A percentile compares a stretch with the other conserved stretches of the same genome.
phyloP scores from a whole-genome alignment of 2,888 invertebrate species.

The Nemotelus nigrinus region DNA sequence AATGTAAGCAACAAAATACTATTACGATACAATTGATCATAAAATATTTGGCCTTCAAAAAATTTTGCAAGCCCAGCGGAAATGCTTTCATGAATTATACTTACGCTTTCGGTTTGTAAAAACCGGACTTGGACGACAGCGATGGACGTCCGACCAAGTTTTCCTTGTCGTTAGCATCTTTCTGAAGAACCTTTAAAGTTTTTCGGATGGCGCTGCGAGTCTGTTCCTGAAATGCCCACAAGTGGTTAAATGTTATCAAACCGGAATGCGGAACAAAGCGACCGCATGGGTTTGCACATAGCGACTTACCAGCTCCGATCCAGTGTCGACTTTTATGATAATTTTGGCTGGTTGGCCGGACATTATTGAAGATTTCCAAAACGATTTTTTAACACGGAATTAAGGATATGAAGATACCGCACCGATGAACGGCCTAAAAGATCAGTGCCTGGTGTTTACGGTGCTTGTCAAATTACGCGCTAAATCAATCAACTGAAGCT shows the following conservation, averaged over 20 bases:
- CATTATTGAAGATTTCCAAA: slow-evolving; percentile 54
- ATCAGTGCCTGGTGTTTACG: background rate
- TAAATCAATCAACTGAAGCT: background rate
- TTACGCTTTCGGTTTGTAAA: slow-evolving; percentile 68
- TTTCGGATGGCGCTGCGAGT: slow-evolving; percentile 64
- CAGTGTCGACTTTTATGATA: slow-evolving; percentile 63
- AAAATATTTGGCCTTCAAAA: background rate
- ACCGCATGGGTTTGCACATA: slow-evolving; percentile 46
- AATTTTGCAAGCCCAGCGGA: slow-evolving; percentile 6
- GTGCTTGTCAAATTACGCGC: slow-evolving; percentile 33
- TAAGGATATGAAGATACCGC: background rate
- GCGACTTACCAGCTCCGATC: slow-evolving; percentile 61
- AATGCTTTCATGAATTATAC: slow-evolving; percentile 52
- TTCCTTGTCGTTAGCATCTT: slow-evolving; percentile 77
- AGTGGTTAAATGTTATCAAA: background rate
- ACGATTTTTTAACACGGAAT: background rate
- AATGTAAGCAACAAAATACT: slow-evolving; percentile 49
- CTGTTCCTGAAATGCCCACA: background rate
- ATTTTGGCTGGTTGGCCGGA: slow-evolving; percentile 61
- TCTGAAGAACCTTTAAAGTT: slow-evolving; percentile 80
- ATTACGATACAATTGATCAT: slow-evolving; percentile 4
- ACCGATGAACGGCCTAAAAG: background rate
- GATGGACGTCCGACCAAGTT: slow-evolving; percentile 76
- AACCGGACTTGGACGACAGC: slow-evolving; percentile 67
- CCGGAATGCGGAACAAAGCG: background rate